These are phyloP conservation scores for Rhea pennata DNA, from an alignment of 2,113 vertebrate genomes.

Conservation along the genomic window DNA sequence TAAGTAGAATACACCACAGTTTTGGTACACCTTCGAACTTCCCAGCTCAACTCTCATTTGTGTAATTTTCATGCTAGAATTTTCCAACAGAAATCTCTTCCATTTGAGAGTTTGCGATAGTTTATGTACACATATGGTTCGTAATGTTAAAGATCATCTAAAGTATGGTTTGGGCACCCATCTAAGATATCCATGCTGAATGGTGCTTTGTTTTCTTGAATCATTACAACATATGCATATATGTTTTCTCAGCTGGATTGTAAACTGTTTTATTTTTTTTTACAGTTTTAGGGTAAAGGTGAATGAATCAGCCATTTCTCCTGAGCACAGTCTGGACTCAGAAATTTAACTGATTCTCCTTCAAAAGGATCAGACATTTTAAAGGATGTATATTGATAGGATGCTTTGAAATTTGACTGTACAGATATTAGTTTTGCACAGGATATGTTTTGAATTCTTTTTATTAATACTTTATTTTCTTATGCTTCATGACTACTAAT, in stretches of 20 bases:
- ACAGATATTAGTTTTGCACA: background rate
- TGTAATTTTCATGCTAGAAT: background rate
- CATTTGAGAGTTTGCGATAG: background rate
- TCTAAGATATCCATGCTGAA: background rate
- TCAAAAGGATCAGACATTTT: background rate
- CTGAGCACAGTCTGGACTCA: background rate
- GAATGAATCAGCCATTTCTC: background rate
- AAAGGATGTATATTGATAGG: background rate
- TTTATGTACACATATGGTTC: background rate
- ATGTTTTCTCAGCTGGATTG: background rate
- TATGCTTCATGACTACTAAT: background rate
- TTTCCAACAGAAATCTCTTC: background rate
- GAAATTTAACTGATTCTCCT: background rate
- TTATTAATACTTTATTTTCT: background rate
- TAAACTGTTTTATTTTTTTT: background rate
- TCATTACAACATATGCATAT: background rate
- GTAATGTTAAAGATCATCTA: background rate
- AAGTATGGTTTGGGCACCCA: background rate
- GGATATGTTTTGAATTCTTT: background rate
- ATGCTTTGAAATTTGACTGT: background rate
- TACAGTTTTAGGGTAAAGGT: background rate
- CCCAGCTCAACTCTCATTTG: background rate
- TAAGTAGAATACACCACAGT: background rate
- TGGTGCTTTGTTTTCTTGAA: background rate
- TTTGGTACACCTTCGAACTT: background rate